Evolutionary conservation across 2,113 vertebrate species (phyloP), one percentile per base, ranked within the genome.

Genomic region (Pterocles burchelli): DNA sequence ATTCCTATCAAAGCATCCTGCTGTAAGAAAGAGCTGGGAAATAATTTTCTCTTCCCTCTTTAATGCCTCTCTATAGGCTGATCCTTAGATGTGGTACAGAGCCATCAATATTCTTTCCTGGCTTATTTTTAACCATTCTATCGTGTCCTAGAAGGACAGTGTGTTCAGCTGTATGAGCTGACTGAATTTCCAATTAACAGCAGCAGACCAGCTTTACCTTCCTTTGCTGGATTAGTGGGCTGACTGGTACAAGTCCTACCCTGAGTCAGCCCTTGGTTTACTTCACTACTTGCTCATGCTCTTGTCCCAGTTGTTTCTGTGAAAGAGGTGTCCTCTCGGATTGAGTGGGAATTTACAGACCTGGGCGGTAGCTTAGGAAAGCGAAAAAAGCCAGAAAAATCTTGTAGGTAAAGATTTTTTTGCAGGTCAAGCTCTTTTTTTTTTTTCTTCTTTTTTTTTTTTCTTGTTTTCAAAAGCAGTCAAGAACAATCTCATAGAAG

Each of bases 281-380:
- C 38, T 48, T 81, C 66, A n/a, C 0, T 41, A 0, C 6, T 52
- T 59, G 38, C 6, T 46, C 21, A 36, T 4, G 6, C 10, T 49
- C 20, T 83, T 61, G 11, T 38, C n/a, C 18, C 15, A 54, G n/a
- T 29, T 55, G 10, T 59, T 6, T 66, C 34, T 74, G 52, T 48
- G 65, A 81, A 91, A 89, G 4, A 49, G 24, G 15, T 51, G 22
- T 48, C 62, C 16, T 10, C 24, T 67, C 62, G 31, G 25, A 16
- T 17, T 31, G 31, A 88, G 38, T 72, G 45, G 59, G 58, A 80
- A 80, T 84, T 85, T 76, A 68, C 49, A 91, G 72, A 66, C 20
- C 19, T 49, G 55, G 24, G 46, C 36, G 34, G 10, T 22, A 73
- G 6, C 21, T 22, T 0, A 1, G 49, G 20, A 68, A 72, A 61